Evolutionary conservation across 2,113 vertebrate genomes (phyloP), one percentile per base, ranked within the genome.

Genomic region (Oncorhynchus tshawytscha): DNA sequence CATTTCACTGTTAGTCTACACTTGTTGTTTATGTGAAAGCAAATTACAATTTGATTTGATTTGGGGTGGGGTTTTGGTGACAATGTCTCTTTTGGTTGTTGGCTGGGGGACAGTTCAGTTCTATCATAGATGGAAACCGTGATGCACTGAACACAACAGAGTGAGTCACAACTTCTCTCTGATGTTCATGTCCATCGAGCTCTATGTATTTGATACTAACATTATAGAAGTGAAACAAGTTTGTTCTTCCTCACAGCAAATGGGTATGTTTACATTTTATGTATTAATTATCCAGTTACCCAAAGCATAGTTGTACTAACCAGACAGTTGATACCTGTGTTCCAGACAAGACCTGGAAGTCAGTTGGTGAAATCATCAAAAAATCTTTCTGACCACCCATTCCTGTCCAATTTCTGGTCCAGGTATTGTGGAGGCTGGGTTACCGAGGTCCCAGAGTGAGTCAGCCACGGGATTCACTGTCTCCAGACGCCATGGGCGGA

Each of bases 361-460:
- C 51, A 18, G 16, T 54, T 54, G 12, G 16, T 54, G 51, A 68
- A 34, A 68, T 68, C 15, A 9, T 5, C 16, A 20, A 51, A 51
- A 2, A 16, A 57, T 15, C 9, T n/a, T 39, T 60, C 25, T 39
- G 27, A 49, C 20, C 5, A 12, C 51, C 49, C 20, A 20, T 22
- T 16, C 15, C 22, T 13, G 16, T 8, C 13, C 71, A 82, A 5
- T 54, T 68, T 76, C 80, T 81, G 79, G 67, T 81, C 1, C 69
- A 94, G 92, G 88, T 78, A 83, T 84, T 65, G 81, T 57, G 86
- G 93, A 83, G 82, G 77, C 80, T 66, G 91, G 87, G 81, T 79
- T 93, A 65, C 93, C 91, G 0, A 92, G 93, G 66, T 92, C 90
- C 31, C 93, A 93, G 74, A 95, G 91, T 11, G 95, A 95, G 73